Conservation (phyloP, 23 tunicate genomes). For the Halocynthia aurantium region DNA sequence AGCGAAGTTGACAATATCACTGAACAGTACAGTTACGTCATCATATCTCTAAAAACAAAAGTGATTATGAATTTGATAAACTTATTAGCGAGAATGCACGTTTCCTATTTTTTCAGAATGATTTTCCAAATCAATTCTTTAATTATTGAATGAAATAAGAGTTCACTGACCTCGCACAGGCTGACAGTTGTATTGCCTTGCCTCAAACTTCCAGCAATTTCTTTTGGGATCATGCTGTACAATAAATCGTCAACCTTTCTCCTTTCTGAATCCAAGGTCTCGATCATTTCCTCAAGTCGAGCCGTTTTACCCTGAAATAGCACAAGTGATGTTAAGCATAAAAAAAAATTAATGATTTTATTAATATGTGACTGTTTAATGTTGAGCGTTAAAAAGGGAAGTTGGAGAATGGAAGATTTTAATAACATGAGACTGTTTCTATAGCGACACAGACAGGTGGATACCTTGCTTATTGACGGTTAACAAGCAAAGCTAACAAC, state of each 20-base stretch:
- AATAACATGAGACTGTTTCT: no score
- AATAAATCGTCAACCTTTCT: slow-evolving; percentile 19
- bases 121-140: no score
- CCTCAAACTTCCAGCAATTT: slow-evolving; percentile 31
- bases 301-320: slow-evolving; percentile 23
- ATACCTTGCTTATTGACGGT: no score
- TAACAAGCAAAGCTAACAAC: no score
- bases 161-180: slow-evolving; percentile 26
- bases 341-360: no score
- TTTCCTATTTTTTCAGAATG: background rate
- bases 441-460: no score
- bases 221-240: slow-evolving; percentile 33
- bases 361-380: no score
- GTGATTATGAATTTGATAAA: background rate
- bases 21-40: slow-evolving; percentile 34
- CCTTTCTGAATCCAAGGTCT: slow-evolving; percentile 16
- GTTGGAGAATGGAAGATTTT: no score
- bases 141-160: background rate
- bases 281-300: slow-evolving; percentile 30
- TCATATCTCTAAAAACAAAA: slow-evolving; percentile 14
- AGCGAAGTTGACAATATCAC: slow-evolving; percentile 31
- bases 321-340: no score
- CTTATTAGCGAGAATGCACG: background rate
- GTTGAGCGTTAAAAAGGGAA: no score
- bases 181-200: slow-evolving; percentile 34